A percentile compares a stretch with the other conserved stretches of the same genome.
These are phyloP conservation scores for Parapristionchus giblindavisi DNA, from an alignment of 2,888 invertebrate species.

Conservation along the genomic window DNA sequence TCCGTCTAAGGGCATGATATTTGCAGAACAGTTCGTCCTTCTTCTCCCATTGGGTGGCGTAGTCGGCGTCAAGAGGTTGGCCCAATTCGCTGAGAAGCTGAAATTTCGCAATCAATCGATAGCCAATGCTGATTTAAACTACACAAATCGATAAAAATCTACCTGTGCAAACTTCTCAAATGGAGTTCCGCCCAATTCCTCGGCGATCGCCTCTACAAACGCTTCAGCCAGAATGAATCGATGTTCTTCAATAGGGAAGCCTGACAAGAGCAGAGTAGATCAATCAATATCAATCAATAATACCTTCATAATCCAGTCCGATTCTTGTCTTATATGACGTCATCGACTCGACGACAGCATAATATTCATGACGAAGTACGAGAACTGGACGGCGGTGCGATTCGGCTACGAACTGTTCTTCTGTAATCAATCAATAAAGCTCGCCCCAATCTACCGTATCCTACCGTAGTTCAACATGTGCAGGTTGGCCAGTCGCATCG, in stretches of 20 bases:
- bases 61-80: conserved; percentile 25
- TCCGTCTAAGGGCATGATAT: conserved; percentile 22
- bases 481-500: background rate
- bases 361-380: conserved; percentile 30
- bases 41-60: conserved; percentile 45
- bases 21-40: conserved; percentile 45
- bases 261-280: conserved; percentile 20
- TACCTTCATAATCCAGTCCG: conserved; percentile 36
- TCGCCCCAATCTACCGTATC: background rate
- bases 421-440: background rate
- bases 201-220: conserved; percentile 56
- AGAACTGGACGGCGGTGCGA: conserved; percentile 30
- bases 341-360: conserved; percentile 29
- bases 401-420: conserved; percentile 9
- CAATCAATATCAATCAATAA: background rate
- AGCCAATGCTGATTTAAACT: background rate
- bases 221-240: conserved; percentile 56
- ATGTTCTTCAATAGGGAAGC: conserved; percentile 50
- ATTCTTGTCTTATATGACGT: conserved; percentile 34
- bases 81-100: conserved; percentile 34
- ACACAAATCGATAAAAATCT: background rate
- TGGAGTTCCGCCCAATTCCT: conserved; percentile 19
- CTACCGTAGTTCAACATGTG: background rate
- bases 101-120: background rate
- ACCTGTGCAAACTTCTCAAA: conserved; percentile 30